Base-by-base conservation (phyloP, 2,888 invertebrate species). In the Protodeltote pygarga region DNA sequence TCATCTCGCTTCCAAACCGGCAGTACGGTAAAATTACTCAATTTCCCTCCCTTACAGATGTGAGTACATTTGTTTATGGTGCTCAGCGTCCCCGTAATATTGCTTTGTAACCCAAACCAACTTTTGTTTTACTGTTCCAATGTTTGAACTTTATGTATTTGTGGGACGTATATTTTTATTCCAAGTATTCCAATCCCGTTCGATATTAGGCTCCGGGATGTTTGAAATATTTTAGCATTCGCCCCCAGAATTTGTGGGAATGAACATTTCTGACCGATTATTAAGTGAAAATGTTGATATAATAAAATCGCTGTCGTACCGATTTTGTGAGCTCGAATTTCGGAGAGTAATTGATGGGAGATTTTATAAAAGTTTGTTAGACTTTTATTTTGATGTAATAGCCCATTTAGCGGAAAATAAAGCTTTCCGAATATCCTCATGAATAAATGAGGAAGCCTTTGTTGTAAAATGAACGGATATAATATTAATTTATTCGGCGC, bases 11-110 rank as follows among this genome's bases (percentile, higher is more conserved):
- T 23, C 11, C 53, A 38, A 57, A 58, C 59, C 55, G 51, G 50
- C 37, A 16, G n/a, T 11, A 17, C 34, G 13, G 35, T 34, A 34
- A 60, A 70, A 71, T 73, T 65, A 70, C 68, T 71, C 65, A 68
- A 70, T 70, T 62, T 62, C 27, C 59, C 45, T 32, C 37, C 35
- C 13, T 34, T 19, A 52, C 32, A 32, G 41, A 44, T 57, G 47
- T 39, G 44, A 13, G 15, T 11, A 37, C 47, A 58, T 58, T 58
- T 58, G 52, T 58, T 52, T 47, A 52, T 23, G 17, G 17, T 3
- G 14, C 5, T 17, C n/a, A 49, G 24, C 32, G 32, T 31, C 38
- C 17, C n/a, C 38, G 29, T 58, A 34, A 38, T 52, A 57, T 47
- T 20, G 25, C 37, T 33, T 21, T 24, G 31, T 42, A 44, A 39